These are phyloP conservation scores for Babylonia areolata DNA, from an alignment of 1,140 invertebrate species.

Conservation along the genomic window DNA sequence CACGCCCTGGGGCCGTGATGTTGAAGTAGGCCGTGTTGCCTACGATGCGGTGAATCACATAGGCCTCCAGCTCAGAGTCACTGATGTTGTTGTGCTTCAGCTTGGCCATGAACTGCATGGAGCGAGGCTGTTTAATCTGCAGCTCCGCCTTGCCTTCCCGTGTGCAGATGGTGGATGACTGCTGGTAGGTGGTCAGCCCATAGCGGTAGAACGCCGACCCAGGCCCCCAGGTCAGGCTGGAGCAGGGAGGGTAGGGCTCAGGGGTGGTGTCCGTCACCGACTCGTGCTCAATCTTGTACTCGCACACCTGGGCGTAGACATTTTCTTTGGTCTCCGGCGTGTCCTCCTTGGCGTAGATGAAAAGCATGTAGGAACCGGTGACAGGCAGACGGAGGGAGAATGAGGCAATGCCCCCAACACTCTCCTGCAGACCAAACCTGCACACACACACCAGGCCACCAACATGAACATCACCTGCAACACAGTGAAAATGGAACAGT, in stretches of 20 bases:
- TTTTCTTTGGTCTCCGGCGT: constrained; percentile 72
- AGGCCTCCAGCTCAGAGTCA: constrained; percentile 72
- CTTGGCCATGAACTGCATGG: constrained; percentile 75
- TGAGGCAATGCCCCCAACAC: constrained; percentile 68
- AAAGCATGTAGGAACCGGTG: constrained; percentile 72
- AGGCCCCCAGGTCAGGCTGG: constrained; percentile 74
- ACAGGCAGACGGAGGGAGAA: constrained; percentile 74
- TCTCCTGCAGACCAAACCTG: constrained; percentile 74
- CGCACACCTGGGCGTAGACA: constrained; percentile 75
- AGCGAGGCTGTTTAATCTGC: constrained; percentile 59
- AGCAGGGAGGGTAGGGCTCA: constrained; percentile 73
- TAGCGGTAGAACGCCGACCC: constrained; percentile 71
- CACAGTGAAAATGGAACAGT: too few relatives aligned
- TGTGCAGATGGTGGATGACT: constrained; percentile 68
- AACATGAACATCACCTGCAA: too few relatives aligned
- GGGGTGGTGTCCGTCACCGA: constrained; percentile 51
- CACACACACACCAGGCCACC: background rate
- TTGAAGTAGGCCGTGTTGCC: constrained; percentile 74
- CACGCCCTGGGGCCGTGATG: constrained; percentile 69
- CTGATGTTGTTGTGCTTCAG: constrained; percentile 69
- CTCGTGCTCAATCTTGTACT: constrained; percentile 74
- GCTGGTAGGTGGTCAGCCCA: constrained; percentile 70
- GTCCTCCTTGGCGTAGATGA: constrained; percentile 75
- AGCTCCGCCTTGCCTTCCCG: constrained; percentile 70
- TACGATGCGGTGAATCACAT: constrained; percentile 71